These are phyloP conservation scores for Rhynchotus rufescens DNA, from an alignment of 2,797 vertebrate genomes.

Conservation along the genomic window DNA sequence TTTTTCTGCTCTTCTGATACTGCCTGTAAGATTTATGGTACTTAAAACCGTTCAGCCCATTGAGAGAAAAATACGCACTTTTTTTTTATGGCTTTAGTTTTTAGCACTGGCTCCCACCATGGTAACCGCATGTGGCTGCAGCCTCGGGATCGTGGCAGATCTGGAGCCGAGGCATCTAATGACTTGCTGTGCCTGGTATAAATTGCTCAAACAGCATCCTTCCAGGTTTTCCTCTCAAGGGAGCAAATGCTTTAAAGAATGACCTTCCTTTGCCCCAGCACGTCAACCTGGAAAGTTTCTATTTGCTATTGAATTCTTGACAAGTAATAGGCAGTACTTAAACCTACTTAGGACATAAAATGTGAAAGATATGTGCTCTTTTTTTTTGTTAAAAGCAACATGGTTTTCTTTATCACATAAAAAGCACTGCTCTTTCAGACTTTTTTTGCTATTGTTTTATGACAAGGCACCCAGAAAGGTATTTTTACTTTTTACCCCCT, in stretches of 20 bases:
- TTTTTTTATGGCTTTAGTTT: background rate
- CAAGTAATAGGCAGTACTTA: conserved; percentile 74
- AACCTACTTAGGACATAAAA: conserved; percentile 66
- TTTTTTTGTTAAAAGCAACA: background rate
- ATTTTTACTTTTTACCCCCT: background rate
- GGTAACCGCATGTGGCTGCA: conserved; percentile 44
- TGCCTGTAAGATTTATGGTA: background rate
- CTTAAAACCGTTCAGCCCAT: background rate
- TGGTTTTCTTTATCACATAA: background rate
- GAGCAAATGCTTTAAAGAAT: conserved; percentile 73
- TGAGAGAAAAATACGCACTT: background rate
- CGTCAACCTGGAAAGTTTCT: conserved; percentile 73
- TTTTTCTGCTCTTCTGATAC: background rate
- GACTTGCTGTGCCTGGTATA: conserved; percentile 67
- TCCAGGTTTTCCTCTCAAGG: conserved; percentile 76
- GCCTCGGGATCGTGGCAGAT: conserved; percentile 52
- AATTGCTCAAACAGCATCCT: conserved; percentile 75
- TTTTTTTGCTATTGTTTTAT: background rate
- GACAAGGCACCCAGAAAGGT: background rate
- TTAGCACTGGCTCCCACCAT: conserved; percentile 57
- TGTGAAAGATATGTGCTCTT: background rate
- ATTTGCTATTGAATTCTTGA: conserved; percentile 73
- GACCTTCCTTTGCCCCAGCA: conserved; percentile 72
- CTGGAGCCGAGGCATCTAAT: conserved; percentile 66
- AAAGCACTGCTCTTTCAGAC: background rate